Conservation (phyloP, 2,113 vertebrate genomes). For the Progne subis region DNA sequence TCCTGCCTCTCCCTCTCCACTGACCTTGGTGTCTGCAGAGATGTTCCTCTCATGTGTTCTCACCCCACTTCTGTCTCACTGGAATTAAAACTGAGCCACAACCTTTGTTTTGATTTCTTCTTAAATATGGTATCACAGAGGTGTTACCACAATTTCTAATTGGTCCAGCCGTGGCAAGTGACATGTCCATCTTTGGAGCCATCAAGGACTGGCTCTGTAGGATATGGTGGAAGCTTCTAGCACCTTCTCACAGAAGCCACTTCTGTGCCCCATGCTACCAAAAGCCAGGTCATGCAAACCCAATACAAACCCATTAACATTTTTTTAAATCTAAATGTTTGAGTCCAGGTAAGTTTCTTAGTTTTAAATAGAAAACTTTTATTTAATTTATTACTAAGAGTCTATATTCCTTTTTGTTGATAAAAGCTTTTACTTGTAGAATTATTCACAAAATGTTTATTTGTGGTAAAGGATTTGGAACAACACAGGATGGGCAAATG, state of each 20-base stretch:
- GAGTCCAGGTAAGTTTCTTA: not conserved
- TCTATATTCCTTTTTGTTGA: not conserved
- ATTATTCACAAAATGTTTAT: not conserved
- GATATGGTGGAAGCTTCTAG: not conserved
- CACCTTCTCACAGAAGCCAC: not conserved
- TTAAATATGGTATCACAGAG: not conserved
- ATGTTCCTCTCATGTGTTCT: accelerated
- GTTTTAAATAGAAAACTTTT: not conserved
- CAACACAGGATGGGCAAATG: not conserved
- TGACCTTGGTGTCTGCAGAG: no score
- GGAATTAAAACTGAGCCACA: not conserved
- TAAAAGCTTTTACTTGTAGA: not conserved
- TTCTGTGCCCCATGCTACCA: not conserved
- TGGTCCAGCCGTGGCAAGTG: not conserved
- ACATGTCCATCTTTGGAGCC: not conserved
- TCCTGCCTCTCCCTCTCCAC: not conserved
- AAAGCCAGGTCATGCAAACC: not conserved
- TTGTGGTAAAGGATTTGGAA: not conserved
- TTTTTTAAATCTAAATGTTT: not conserved
- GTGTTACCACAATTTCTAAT: accelerated
- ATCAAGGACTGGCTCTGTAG: not conserved
- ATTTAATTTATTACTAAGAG: not conserved
- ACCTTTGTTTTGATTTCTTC: not conserved
- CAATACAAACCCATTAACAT: not conserved
- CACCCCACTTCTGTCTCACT: not conserved